A percentile compares a stretch with the other conserved stretches of the same genome.
These are phyloP conservation scores for Dromius quadrimaculatus DNA, from an alignment of 2,888 invertebrate species.

Conservation along the genomic window DNA sequence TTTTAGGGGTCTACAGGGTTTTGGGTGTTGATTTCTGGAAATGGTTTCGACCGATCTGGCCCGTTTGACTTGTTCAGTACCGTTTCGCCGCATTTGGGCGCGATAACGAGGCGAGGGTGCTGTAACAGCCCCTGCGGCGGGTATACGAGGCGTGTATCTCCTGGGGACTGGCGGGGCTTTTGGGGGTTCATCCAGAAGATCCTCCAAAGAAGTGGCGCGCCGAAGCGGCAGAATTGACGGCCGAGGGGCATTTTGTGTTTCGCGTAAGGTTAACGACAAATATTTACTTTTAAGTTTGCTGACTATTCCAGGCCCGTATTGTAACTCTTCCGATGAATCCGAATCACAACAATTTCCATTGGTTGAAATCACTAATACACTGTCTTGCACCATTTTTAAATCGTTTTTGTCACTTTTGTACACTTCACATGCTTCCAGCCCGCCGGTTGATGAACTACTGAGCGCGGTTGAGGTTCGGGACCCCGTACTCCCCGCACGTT, in stretches of 20 bases:
- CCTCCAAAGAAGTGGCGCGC: constrained; percentile 87
- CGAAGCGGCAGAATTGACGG: constrained; percentile 78
- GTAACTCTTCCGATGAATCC: constrained; percentile 81
- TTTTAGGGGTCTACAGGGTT: constrained; percentile 70
- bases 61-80: constrained; percentile 79
- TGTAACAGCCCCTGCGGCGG: constrained; percentile 55
- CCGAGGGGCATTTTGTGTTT: constrained; percentile 72
- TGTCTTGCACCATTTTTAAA: constrained; percentile 68
- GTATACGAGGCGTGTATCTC: constrained; percentile 31
- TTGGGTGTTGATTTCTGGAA: constrained; percentile 55
- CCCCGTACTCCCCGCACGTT: constrained; percentile 65
- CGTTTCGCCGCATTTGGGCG: constrained; percentile 68
- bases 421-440: background rate
- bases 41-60: constrained; percentile 86
- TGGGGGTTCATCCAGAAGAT: constrained; percentile 74
- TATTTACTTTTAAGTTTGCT: constrained; percentile 89
- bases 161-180: background rate
- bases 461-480: background rate
- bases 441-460: background rate
- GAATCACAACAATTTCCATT: constrained; percentile 62
- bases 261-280: constrained; percentile 85
- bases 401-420: constrained; percentile 48
- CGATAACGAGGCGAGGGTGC: constrained; percentile 65
- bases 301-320: constrained; percentile 93
- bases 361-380: constrained; percentile 62